Evolutionary conservation across 2,797 vertebrate species (phyloP).

Genomic region (Pagetopsis macropterus): DNA sequence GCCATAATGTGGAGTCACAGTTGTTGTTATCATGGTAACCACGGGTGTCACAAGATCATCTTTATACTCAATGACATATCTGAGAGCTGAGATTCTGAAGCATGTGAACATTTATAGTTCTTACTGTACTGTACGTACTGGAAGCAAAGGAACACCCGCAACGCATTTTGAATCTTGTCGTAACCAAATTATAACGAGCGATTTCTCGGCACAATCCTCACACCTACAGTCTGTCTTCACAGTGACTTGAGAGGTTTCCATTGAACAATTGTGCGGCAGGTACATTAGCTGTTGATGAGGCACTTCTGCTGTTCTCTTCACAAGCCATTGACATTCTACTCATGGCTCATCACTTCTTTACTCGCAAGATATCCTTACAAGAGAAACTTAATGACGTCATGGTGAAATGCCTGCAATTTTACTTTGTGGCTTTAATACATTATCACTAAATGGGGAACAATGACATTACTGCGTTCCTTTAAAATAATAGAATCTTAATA

Average conservation of each 20-base stretch:
- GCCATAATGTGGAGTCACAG: constrained; percentile 6
- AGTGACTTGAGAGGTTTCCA: background rate
- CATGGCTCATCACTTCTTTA: background rate
- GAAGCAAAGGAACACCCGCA: background rate
- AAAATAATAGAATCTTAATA: constrained; percentile 8
- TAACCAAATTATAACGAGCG: background rate
- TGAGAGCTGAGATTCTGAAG: constrained; percentile 1
- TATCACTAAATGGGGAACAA: constrained; percentile 1
- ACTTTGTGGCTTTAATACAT: background rate
- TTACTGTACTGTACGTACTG: background rate
- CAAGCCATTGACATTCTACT: constrained; percentile 1
- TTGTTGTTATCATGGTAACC: too few relatives aligned
- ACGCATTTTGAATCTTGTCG: background rate
- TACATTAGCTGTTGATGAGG: background rate
- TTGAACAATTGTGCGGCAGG: constrained; percentile 10
- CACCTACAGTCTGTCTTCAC: constrained; percentile 1
- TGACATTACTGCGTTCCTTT: background rate
- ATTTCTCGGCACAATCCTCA: background rate
- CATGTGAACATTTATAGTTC: background rate
- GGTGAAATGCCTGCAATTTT: background rate
- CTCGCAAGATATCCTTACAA: background rate
- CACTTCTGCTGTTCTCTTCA: background rate
- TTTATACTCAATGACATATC: background rate
- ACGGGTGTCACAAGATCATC: too few relatives aligned
- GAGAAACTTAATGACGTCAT: background rate